Evolutionary conservation across 1,140 invertebrate genomes (phyloP).

Genomic region (Hylaeus anthracinus): DNA sequence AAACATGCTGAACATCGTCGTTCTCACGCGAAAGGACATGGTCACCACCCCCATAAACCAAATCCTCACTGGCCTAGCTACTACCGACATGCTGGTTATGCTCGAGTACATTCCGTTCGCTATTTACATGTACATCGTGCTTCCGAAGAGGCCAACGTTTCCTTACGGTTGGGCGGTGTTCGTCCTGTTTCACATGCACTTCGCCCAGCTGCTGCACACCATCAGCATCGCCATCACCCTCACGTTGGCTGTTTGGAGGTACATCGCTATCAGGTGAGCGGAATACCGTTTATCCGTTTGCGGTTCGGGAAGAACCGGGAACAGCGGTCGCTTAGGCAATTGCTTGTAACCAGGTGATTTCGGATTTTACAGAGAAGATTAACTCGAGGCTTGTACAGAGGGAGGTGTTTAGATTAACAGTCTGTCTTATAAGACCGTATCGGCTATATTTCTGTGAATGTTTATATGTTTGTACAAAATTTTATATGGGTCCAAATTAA

Average conservation of each 20-base stretch:
- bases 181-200: conserved; percentile 90
- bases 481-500: no score
- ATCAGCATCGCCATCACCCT: conserved; percentile 94
- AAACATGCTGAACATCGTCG: conserved; percentile 94
- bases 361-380: no score
- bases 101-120: conserved; percentile 92
- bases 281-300: no score
- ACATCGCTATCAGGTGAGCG: conserved; percentile 84
- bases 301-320: no score
- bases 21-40: conserved; percentile 92
- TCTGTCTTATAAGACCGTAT: no score
- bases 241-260: conserved; percentile 89
- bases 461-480: no score
- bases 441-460: no score
- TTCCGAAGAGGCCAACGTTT: conserved; percentile 82
- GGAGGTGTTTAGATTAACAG: no score
- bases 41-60: conserved; percentile 90
- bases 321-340: no score
- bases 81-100: conserved; percentile 93
- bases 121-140: conserved; percentile 87
- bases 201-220: conserved; percentile 90
- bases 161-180: conserved; percentile 87
- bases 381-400: no score
- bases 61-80: conserved; percentile 90
- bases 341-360: no score